Base-by-base conservation (phyloP, 2,113 vertebrate genomes). In the Pluvianellus socialis region DNA sequence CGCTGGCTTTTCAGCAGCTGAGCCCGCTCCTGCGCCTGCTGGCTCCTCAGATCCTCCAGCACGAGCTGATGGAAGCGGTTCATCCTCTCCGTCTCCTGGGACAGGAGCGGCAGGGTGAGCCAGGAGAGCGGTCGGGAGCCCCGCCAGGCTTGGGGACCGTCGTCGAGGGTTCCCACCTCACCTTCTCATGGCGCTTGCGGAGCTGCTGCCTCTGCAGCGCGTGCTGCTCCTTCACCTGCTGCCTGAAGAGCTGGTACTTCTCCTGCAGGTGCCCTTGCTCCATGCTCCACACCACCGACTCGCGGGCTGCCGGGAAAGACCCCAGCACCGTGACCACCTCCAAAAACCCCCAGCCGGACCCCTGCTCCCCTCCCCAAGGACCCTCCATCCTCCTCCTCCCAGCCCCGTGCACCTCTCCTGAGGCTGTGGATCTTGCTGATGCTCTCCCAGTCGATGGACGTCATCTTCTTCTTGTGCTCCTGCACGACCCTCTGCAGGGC, bases 161-260 rank as follows among this genome's bases (percentile, higher is more conserved):
- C 11, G 2, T n/a, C 2, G 1, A 9, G 0, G 2, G 56, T 6
- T 74, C 58, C 59, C 42, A 24, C 28, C 86, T 87, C 79, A 98
- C 98, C 98, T 98, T 98, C 94, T 96, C 97, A 3, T 98, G 98
- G 81, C 98, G 97, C 65, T 94, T 98, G 86, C 61, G 86, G 72
- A 98, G 96, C 93, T 98, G 98, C 74, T 98, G 98, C 50, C 96
- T 93, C 82, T 98, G 98, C 32, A 98, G 88, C 0, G 58, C 42
- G 4, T 97, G 97, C 92, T 98, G 98, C 90, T 98, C 98, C 84
- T 97, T 98, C 90, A 97, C 96, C 84, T 98, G 98, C 92, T 98
- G 98, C 91, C 97, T 97, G 81, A 98, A 98, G 56, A 98, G 92
- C 68, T 98, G 97, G 88, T 98, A 98, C 83, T 98, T 98, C 74